Conservation (phyloP, 2,888 invertebrate species). For the Drosophila affinis region DNA sequence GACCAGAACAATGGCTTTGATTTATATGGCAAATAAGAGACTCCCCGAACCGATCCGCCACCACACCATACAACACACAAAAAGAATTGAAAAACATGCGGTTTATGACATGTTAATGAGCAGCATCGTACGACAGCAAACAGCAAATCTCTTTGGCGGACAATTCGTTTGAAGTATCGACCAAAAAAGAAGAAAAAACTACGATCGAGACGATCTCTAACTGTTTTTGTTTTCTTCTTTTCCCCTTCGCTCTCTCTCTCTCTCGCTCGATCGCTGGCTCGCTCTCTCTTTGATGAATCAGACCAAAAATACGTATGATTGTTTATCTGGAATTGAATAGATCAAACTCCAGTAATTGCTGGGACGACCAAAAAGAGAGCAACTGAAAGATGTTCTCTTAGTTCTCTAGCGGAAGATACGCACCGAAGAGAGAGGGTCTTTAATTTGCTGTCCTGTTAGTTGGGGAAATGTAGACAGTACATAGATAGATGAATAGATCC, state of each 20-base stretch:
- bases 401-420: too few relatives aligned
- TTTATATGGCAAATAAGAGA: conserved; percentile 45
- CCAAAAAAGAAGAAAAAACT: neutral
- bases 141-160: conserved; percentile 32
- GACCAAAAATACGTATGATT: neutral
- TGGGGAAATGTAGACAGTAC: too few relatives aligned
- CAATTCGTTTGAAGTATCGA: conserved; percentile 35
- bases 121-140: conserved; percentile 45
- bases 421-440: too few relatives aligned
- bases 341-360: too few relatives aligned
- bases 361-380: too few relatives aligned
- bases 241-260: too few relatives aligned
- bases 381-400: too few relatives aligned
- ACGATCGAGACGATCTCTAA: conserved; percentile 22
- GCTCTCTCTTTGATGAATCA: conserved; percentile 26
- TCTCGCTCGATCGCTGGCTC: too few relatives aligned
- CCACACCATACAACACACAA: conserved; percentile 4
- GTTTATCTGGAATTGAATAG: neutral
- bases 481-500: too few relatives aligned
- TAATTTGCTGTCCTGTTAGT: too few relatives aligned
- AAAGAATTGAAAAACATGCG: conserved; percentile 50
- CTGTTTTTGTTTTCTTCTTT: conserved; percentile 11
- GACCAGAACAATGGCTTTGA: conserved; percentile 66
- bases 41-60: too few relatives aligned
- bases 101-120: conserved; percentile 79